Percentiles rank a stretch among this genome's conserved stretches.
Conservation (phyloP, 2,888 invertebrate genomes). For the Pristionchus exspectatus region DNA sequence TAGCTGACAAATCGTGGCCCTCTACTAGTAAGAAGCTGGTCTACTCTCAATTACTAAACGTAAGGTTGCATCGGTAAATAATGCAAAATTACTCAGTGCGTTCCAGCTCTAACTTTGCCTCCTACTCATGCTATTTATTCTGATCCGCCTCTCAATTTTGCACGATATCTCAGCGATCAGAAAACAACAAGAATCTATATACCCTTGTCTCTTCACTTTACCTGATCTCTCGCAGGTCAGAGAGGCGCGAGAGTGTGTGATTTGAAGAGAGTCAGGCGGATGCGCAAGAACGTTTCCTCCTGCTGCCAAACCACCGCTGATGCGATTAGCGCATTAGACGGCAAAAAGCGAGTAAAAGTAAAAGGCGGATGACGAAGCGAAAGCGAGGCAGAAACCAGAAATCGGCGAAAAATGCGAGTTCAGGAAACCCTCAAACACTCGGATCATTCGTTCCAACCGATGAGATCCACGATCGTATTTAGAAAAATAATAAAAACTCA, state of each 20-base stretch:
- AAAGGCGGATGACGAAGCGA: background rate
- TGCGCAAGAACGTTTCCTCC: background rate
- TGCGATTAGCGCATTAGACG: slow-evolving; percentile 21
- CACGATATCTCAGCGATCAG: background rate
- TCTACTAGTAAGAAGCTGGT: too few relatives aligned
- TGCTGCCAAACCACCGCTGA: slow-evolving; percentile 15
- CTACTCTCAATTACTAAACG: too few relatives aligned
- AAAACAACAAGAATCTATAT: background rate
- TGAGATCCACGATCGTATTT: background rate
- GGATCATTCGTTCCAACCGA: background rate
- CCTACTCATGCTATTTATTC: background rate
- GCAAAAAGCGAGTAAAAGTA: background rate
- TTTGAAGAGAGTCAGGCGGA: background rate
- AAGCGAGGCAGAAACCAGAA: background rate
- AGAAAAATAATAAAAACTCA: background rate
- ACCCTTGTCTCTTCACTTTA: background rate
- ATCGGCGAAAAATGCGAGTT: background rate
- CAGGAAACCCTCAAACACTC: background rate
- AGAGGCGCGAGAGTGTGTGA: background rate
- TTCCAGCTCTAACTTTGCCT: too few relatives aligned
- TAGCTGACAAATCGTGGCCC: background rate
- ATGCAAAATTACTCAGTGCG: too few relatives aligned
- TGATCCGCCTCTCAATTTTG: background rate
- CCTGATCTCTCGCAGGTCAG: background rate
- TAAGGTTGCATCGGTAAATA: too few relatives aligned